Base-by-base conservation (phyloP, 2,113 vertebrate genomes). In the Sphaerodactylus townsendi region DNA sequence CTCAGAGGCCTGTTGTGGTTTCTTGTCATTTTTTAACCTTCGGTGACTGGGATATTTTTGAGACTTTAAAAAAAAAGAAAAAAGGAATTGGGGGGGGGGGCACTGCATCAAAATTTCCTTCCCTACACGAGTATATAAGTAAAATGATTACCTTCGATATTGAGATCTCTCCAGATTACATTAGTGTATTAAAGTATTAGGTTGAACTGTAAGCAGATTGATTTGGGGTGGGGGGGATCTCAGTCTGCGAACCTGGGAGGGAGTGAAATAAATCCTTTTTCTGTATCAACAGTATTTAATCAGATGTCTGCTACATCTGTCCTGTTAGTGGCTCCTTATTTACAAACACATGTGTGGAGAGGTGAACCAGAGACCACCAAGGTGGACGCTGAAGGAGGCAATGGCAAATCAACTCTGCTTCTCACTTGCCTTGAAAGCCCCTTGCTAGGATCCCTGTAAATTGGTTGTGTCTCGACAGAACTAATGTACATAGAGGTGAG, bases 1-100 rank as follows among this genome's bases (percentile, higher is more conserved):
- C 75, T 82, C 37, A n/a, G 28, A 84, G 83, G 53, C 53, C 86
- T 88, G 77, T 64, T 71, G 21, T 17, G 65, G 86, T 85, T 88
- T n/a, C 17, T 62, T 80, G 72, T 79, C 0, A 0, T 86, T 66
- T 72, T 75, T 62, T 76, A 87, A 83, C 86, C 84, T 79, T 62
- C 71, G 33, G 69, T 71, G 88, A 81, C 53, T 72, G 74, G 69
- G 75, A 75, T 87, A 70, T 65, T 74, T 53, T 69, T 53, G 79
- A 71, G 85, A 66, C 71, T 87, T n/a, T n/a, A 48, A 3, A 50
- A 13, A 37, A 73, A 62, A 44, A 68, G 37, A 48, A 76, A 75
- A n/a, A 10, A 17, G 48, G 15, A 65, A 46, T 1, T 4, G n/a
- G 9, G 33, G 17, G 28, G 28, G 37, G 17, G 73, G 50, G 4